A percentile compares a stretch with the other conserved stretches of the same genome.
Conservation (phyloP, 1,140 invertebrate genomes). For the Drosophila ironensis region DNA sequence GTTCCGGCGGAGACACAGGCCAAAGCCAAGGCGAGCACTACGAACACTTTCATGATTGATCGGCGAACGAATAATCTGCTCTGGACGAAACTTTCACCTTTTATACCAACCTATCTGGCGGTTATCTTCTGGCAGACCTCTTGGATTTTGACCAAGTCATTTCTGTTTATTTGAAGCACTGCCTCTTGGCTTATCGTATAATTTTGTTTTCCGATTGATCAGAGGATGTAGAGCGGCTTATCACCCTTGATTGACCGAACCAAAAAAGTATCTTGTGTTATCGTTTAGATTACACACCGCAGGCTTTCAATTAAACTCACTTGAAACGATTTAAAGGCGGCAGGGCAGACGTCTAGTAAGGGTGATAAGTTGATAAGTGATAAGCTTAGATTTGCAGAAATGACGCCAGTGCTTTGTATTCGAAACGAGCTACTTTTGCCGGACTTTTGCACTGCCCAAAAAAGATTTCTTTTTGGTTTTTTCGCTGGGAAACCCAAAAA, state of each 20-base stretch:
- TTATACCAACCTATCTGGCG: slow-evolving; percentile 13
- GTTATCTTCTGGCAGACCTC: slow-evolving; percentile 19
- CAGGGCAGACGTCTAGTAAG: slow-evolving; percentile 24
- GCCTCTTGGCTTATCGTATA: slow-evolving; percentile 7
- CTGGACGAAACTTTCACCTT: neutral
- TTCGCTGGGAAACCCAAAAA: slow-evolving; percentile 17
- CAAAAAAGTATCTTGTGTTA: slow-evolving; percentile 18
- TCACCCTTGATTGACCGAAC: slow-evolving; percentile 8
- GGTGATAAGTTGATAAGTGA: slow-evolving; percentile 1
- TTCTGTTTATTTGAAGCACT: slow-evolving; percentile 11
- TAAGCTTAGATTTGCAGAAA: slow-evolving; percentile 29
- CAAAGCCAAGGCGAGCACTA: slow-evolving; percentile 65
- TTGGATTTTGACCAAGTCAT: slow-evolving; percentile 24
- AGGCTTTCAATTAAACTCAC: slow-evolving; percentile 45
- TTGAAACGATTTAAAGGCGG: slow-evolving; percentile 7
- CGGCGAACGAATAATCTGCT: slow-evolving; percentile 49
- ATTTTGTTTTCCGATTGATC: neutral
- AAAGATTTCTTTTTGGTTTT: too few relatives aligned
- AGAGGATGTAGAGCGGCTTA: slow-evolving; percentile 20
- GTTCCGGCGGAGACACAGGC: slow-evolving; percentile 61
- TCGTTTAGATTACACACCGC: slow-evolving; percentile 36
- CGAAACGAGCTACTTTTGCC: neutral
- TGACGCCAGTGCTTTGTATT: slow-evolving; percentile 8
- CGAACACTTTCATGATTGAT: slow-evolving; percentile 72
- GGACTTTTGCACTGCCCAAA: neutral